Evolutionary conservation across 2,888 invertebrate species (phyloP).

Genomic region (Eupithecia subumbrata): DNA sequence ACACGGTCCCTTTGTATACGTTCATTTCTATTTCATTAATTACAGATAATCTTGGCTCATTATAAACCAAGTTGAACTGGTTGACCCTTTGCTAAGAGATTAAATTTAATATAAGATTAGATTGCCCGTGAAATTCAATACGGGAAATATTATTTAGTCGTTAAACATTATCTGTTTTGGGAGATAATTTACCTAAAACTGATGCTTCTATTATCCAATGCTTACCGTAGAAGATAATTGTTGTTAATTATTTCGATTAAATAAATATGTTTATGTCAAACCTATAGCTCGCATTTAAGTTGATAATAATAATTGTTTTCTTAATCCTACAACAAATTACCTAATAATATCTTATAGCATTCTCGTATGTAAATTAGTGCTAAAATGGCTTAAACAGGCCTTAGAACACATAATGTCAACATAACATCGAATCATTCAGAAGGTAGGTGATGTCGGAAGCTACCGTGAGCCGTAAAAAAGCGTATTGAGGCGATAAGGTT

Average conservation of each 20-base stretch:
- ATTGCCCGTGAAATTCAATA: slow-evolving; percentile 21
- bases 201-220: neutral
- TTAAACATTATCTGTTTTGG: slow-evolving; percentile 6
- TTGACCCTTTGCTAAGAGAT: slow-evolving; percentile 32
- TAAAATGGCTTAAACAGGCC: too few relatives aligned
- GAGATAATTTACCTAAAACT: neutral
- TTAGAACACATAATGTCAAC: too few relatives aligned
- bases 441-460: too few relatives aligned
- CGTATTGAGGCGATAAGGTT: too few relatives aligned
- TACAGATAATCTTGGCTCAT: slow-evolving; percentile 45
- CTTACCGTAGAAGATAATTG: neutral
- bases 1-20: slow-evolving; percentile 41
- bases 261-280: neutral
- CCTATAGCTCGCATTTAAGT: neutral
- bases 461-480: too few relatives aligned
- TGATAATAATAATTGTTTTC: neutral
- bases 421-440: too few relatives aligned
- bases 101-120: slow-evolving; percentile 34
- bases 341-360: neutral
- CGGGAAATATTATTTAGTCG: slow-evolving; percentile 9
- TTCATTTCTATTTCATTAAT: slow-evolving; percentile 43
- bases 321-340: neutral
- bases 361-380: neutral
- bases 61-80: slow-evolving; percentile 41
- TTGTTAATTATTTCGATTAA: too few relatives aligned